Evolutionary conservation across 2,888 invertebrate genomes (phyloP).

Genomic region (Drosophila niveifrons): DNA sequence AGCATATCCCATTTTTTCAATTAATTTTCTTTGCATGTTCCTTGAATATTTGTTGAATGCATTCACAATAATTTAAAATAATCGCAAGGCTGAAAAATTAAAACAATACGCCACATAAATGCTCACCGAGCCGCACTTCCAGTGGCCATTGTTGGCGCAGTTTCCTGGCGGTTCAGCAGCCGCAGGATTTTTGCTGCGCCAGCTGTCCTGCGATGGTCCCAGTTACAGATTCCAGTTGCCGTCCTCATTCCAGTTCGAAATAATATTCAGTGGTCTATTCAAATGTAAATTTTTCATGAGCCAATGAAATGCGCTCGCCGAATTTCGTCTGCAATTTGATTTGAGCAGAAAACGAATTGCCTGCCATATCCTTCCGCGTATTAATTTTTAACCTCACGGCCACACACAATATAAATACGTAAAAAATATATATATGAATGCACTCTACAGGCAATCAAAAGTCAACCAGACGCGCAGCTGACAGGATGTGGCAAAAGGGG

Average conservation of each 20-base stretch:
- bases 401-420: slow-evolving; percentile 54
- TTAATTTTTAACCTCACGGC: slow-evolving; percentile 77
- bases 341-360: slow-evolving; percentile 75
- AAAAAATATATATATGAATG: slow-evolving; percentile 12
- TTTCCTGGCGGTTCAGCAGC: slow-evolving; percentile 54
- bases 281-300: slow-evolving; percentile 79
- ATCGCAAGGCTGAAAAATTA: slow-evolving; percentile 71
- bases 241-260: neutral
- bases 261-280: slow-evolving; percentile 63
- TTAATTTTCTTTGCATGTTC: neutral
- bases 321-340: slow-evolving; percentile 53
- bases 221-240: neutral
- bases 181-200: slow-evolving; percentile 60
- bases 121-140: slow-evolving; percentile 77
- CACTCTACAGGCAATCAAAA: slow-evolving; percentile 62
- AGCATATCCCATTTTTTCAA: no score
- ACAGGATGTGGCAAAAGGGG: slow-evolving; percentile 41
- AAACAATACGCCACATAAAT: slow-evolving; percentile 81
- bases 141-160: slow-evolving; percentile 70
- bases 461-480: slow-evolving; percentile 52
- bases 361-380: slow-evolving; percentile 81
- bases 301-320: slow-evolving; percentile 56
- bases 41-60: slow-evolving; percentile 30
- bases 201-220: slow-evolving; percentile 28
- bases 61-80: slow-evolving; percentile 21